phyloP scores from a whole-genome alignment of 2,797 vertebrate species.

The Acanthurus tractus region DNA sequence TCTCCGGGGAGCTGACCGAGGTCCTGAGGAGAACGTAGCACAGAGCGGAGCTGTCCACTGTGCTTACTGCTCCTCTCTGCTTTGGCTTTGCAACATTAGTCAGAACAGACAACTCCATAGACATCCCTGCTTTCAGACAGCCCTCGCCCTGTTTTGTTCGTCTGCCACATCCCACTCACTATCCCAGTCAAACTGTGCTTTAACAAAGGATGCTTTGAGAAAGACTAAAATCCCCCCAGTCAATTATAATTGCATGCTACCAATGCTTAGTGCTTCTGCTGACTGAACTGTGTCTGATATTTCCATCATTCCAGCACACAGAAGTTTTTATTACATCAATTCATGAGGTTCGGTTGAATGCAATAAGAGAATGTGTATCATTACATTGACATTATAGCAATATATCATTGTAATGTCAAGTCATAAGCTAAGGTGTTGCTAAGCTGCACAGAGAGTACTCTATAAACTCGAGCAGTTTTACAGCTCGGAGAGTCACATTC shows the following conservation, averaged over 20 bases:
- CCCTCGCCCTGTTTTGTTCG: slow-evolving; percentile 64
- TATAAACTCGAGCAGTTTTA: not conserved
- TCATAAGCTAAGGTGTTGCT: slow-evolving; percentile 16
- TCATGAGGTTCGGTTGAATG: slow-evolving; percentile 43
- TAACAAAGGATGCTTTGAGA: slow-evolving; percentile 65
- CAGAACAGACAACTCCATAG: slow-evolving; percentile 62
- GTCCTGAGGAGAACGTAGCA: slow-evolving; percentile 32
- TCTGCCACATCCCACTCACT: slow-evolving; percentile 70
- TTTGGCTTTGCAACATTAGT: slow-evolving; percentile 59
- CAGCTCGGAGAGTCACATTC: slow-evolving; percentile 13
- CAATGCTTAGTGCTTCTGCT: slow-evolving; percentile 27
- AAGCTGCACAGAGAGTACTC: slow-evolving; percentile 1
- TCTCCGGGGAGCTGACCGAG: slow-evolving; percentile 47
- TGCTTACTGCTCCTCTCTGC: slow-evolving; percentile 48
- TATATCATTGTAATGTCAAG: slow-evolving; percentile 40
- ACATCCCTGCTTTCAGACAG: slow-evolving; percentile 56
- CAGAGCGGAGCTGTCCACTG: slow-evolving; percentile 51
- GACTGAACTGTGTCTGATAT: slow-evolving; percentile 41
- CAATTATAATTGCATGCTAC: slow-evolving; percentile 60
- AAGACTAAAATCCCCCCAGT: slow-evolving; percentile 51
- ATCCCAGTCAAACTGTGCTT: slow-evolving; percentile 60
- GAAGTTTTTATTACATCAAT: slow-evolving; percentile 22
- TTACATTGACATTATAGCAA: slow-evolving; percentile 50
- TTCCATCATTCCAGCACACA: slow-evolving; percentile 25
- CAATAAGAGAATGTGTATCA: slow-evolving; percentile 38